Evolutionary conservation across 2,113 vertebrate species (phyloP).

Genomic region (Colossoma macropomum): DNA sequence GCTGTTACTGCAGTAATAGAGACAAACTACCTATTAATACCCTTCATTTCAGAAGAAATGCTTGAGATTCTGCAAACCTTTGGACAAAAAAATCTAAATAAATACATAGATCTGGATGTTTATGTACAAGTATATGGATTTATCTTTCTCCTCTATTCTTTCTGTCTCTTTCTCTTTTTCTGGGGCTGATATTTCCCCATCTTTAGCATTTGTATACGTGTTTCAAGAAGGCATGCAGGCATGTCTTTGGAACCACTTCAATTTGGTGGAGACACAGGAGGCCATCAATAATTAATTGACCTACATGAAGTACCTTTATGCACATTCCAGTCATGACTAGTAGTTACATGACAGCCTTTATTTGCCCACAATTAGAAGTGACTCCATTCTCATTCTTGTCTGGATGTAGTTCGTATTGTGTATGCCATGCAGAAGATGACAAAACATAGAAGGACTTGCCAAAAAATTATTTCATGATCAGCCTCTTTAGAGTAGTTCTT

Average conservation of each 20-base stretch:
- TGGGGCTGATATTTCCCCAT: conserved; percentile 83
- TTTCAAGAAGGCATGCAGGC: background rate
- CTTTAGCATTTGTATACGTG: background rate
- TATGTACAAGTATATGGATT: no score
- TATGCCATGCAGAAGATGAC: no score
- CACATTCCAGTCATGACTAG: background rate
- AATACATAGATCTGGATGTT: no score
- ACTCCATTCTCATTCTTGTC: background rate
- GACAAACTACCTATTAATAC: no score
- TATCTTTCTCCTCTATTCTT: conserved; percentile 26
- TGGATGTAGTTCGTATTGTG: no score
- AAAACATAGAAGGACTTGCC: no score
- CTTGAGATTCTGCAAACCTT: no score
- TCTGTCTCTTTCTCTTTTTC: conserved; percentile 74
- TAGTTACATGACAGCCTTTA: background rate
- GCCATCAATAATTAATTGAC: conserved; percentile 3
- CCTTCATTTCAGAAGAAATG: no score
- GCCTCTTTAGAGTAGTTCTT: no score
- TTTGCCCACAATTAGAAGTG: background rate
- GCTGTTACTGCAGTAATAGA: no score
- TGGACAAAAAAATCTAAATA: no score
- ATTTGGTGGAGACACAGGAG: background rate
- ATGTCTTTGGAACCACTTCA: background rate
- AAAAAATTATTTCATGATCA: no score
- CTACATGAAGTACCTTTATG: conserved; percentile 1